phyloP scores from a whole-genome alignment of 2,797 vertebrate genomes.

The Thamnophis elegans region DNA sequence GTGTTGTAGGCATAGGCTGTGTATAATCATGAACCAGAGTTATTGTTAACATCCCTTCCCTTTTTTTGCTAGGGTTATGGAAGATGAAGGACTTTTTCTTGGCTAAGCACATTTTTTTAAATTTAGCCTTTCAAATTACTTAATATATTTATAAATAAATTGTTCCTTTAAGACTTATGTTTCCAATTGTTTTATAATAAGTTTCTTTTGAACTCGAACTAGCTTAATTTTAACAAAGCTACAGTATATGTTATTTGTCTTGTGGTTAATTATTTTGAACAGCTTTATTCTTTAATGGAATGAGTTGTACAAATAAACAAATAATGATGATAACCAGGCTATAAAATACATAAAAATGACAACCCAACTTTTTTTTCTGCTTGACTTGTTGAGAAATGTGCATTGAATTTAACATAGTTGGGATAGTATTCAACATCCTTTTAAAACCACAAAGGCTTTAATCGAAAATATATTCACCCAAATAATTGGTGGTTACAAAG shows the following conservation, averaged over 20 bases:
- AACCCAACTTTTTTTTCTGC: slow-evolving; percentile 56
- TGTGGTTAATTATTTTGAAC: not conserved
- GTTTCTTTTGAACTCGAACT: not conserved
- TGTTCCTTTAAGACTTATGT: not conserved
- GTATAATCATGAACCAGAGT: not conserved
- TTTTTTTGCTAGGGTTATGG: not conserved
- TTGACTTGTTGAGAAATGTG: slow-evolving; percentile 18
- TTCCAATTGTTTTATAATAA: not conserved
- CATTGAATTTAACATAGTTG: not conserved
- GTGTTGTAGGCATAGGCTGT: not conserved
- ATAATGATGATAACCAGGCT: not conserved
- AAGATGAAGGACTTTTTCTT: not conserved
- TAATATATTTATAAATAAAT: not conserved
- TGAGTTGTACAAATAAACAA: not conserved
- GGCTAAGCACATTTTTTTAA: not conserved
- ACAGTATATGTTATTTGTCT: not conserved
- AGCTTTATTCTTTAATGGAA: not conserved
- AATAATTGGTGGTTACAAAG: slow-evolving; percentile 26
- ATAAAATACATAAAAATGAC: not conserved
- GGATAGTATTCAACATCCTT: not conserved
- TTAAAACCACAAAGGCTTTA: not conserved
- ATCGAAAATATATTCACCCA: not conserved
- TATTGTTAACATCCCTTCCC: not conserved
- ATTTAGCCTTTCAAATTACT: not conserved
- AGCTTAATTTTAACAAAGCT: not conserved